Conservation (phyloP, 2,113 vertebrate species). For the Sylvilagus bachmani region DNA sequence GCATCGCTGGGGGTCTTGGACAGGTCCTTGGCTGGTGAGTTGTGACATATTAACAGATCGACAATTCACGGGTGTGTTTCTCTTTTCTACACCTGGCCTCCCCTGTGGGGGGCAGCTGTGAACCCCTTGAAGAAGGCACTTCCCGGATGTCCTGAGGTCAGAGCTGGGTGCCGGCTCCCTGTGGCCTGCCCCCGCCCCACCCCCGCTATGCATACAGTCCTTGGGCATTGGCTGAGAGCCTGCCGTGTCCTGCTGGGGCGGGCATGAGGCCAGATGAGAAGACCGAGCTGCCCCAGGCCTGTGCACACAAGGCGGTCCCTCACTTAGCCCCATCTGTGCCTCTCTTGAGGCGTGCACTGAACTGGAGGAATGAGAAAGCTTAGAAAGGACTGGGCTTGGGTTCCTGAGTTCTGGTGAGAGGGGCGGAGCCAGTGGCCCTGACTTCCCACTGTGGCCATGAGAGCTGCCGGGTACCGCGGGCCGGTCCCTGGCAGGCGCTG, state of each 20-base stretch:
- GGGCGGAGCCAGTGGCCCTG: not conserved
- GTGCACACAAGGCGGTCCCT: not conserved
- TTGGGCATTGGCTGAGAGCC: not conserved
- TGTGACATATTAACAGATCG: not conserved
- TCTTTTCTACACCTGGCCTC: not conserved
- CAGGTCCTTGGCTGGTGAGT: not conserved
- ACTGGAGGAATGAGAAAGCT: not conserved
- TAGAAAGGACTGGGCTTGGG: not conserved
- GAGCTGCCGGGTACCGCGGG: too few species aligned
- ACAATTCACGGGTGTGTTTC: not conserved
- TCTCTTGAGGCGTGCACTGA: not conserved
- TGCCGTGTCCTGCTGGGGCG: not conserved
- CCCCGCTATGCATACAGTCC: not conserved
- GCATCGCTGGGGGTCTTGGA: not conserved
- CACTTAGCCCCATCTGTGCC: accelerated
- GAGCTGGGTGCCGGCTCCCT: not conserved
- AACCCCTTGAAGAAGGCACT: not conserved
- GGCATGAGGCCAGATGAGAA: not conserved
- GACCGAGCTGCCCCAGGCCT: not conserved
- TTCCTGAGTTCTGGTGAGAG: not conserved
- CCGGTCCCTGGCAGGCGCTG: not conserved
- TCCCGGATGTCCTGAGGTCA: not conserved
- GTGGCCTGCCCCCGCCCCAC: too few species aligned
- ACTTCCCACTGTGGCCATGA: accelerated
- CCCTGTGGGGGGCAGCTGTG: not conserved